Percentiles rank a stretch among this genome's conserved stretches.
Evolutionary conservation across 2,113 vertebrate species (phyloP).

Genomic region (Xyliphius kryptos): DNA sequence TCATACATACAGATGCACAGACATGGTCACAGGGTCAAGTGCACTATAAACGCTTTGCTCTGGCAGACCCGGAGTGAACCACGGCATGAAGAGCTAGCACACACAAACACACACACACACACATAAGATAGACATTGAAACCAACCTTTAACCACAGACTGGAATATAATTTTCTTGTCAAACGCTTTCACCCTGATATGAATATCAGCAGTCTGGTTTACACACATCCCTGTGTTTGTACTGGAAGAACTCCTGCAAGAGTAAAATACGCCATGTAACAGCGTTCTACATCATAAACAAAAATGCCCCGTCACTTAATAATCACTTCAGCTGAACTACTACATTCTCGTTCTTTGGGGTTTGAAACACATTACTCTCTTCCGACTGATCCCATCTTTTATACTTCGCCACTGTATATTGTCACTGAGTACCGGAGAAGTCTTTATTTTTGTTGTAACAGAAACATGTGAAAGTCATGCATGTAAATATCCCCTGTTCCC

Average conservation of each 20-base stretch:
- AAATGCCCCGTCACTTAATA: not conserved
- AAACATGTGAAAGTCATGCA: too few species aligned
- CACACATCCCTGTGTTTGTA: not conserved
- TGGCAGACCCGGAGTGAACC: not conserved
- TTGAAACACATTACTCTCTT: not conserved
- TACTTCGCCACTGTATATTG: too few species aligned
- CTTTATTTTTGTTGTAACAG: too few species aligned
- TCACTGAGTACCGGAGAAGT: too few species aligned
- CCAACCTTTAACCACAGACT: constrained; percentile 14
- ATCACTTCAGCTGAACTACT: constrained; percentile 1
- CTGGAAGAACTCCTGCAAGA: not conserved
- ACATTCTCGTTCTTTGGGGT: constrained; percentile 1
- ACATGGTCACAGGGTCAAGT: not conserved
- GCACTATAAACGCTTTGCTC: constrained; percentile 1
- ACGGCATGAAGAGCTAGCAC: not conserved
- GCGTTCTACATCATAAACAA: constrained; percentile 3
- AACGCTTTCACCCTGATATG: not conserved
- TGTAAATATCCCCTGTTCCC: too few species aligned
- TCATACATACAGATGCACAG: constrained; percentile 7
- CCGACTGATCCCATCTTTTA: not conserved
- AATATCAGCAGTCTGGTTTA: constrained; percentile 4
- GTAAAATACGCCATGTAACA: not conserved
- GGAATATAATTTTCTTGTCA: constrained; percentile 2
- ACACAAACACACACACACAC: too few species aligned
- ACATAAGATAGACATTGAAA: constrained; percentile 1